Percentiles rank a stretch among this genome's conserved stretches.
phyloP scores from a whole-genome alignment of 2,797 vertebrate genomes.

The Pampus argenteus region DNA sequence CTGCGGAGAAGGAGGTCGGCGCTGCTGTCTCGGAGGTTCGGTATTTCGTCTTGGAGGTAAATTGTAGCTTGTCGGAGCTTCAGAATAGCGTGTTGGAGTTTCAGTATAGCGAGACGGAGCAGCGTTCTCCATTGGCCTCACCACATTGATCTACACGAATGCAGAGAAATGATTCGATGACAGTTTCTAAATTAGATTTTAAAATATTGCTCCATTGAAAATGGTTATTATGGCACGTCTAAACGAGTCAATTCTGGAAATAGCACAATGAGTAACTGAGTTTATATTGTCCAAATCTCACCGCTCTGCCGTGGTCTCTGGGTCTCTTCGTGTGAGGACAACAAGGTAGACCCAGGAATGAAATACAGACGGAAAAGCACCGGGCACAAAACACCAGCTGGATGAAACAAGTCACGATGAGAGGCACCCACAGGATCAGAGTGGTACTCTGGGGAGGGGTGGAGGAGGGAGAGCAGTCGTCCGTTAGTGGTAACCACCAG shows the following conservation, averaged over 20 bases:
- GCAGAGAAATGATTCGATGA: background rate
- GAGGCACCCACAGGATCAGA: slow-evolving; percentile 90
- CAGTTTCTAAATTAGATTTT: background rate
- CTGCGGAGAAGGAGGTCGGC: slow-evolving; percentile 10
- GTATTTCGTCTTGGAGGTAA: slow-evolving; percentile 6
- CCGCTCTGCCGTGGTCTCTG: slow-evolving; percentile 49
- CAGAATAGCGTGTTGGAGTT: background rate
- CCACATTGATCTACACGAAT: slow-evolving; percentile 62
- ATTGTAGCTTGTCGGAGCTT: background rate
- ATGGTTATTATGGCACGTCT: background rate
- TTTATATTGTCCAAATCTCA: slow-evolving; percentile 48
- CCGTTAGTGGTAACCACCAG: slow-evolving; percentile 30
- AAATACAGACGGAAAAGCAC: slow-evolving; percentile 76
- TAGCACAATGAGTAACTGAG: no score
- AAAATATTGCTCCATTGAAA: background rate
- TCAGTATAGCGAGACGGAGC: background rate
- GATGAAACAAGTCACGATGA: slow-evolving; percentile 85
- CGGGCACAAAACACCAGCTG: slow-evolving; percentile 85
- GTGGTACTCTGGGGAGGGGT: slow-evolving; percentile 87
- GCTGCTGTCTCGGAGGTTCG: slow-evolving; percentile 21
- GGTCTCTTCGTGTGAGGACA: slow-evolving; percentile 48
- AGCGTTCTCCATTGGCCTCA: slow-evolving; percentile 30
- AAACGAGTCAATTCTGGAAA: background rate
- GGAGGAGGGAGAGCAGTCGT: slow-evolving; percentile 4
- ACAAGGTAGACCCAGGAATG: slow-evolving; percentile 79